Percentiles rank a stretch among this genome's conserved stretches.
Evolutionary conservation across 2,888 invertebrate species (phyloP).

Genomic region (Toxonevra muliebris): DNA sequence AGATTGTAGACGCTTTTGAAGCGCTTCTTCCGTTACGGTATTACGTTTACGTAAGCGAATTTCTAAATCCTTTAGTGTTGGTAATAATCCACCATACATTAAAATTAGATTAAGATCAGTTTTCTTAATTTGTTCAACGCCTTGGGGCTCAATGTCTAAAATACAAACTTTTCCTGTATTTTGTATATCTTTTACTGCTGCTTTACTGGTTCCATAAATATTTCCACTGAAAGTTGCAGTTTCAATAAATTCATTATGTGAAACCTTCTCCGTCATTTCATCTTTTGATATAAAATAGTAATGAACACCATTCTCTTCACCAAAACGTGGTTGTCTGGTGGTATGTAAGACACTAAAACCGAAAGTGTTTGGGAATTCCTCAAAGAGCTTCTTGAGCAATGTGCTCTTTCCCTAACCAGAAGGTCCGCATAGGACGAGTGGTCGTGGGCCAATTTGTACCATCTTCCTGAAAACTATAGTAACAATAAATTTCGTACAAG

Average conservation of each 20-base stretch:
- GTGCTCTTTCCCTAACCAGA: constrained; percentile 98
- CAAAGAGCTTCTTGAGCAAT: constrained; percentile 83
- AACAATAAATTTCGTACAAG: too few species aligned
- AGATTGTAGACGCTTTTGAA: constrained; percentile 78
- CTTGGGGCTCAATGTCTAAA: constrained; percentile 94
- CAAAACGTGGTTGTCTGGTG: constrained; percentile 79
- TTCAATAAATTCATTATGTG: constrained; percentile 88
- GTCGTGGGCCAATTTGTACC: constrained; percentile 68
- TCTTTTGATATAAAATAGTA: constrained; percentile 86
- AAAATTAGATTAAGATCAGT: constrained; percentile 84
- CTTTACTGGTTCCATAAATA: constrained; percentile 92
- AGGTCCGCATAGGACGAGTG: constrained; percentile 93
- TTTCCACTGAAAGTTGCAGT: constrained; percentile 92
- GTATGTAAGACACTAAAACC: constrained; percentile 96
- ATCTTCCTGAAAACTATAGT: too few species aligned
- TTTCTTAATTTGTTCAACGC: constrained; percentile 87
- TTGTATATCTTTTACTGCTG: constrained; percentile 83
- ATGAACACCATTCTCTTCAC: constrained; percentile 82
- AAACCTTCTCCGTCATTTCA: constrained; percentile 81
- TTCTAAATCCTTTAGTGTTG: constrained; percentile 81
- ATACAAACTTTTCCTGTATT: constrained; percentile 87
- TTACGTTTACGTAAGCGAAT: constrained; percentile 78
- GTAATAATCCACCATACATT: constrained; percentile 95
- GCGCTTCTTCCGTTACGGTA: constrained; percentile 90
- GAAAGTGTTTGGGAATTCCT: constrained; percentile 88